These are phyloP conservation scores for Drosophila subobscura DNA, from an alignment of 1,140 invertebrate genomes.

Conservation along the genomic window DNA sequence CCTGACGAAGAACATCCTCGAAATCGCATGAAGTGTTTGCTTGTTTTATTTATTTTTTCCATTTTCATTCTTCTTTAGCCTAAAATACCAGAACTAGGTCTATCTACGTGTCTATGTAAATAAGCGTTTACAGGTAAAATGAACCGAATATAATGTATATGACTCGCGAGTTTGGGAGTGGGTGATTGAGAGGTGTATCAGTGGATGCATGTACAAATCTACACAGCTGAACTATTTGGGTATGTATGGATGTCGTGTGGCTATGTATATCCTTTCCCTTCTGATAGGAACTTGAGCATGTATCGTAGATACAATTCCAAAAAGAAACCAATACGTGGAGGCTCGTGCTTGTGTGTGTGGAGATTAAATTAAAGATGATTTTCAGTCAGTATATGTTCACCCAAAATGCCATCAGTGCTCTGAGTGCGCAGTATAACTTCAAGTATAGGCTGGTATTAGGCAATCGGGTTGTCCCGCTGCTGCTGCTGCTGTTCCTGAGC, in stretches of 20 bases:
- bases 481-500: slow-evolving; percentile 18
- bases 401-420: slow-evolving; percentile 36
- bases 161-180: slow-evolving; percentile 34
- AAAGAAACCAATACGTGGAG: slow-evolving; percentile 4
- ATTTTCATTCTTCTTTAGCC: slow-evolving; percentile 8
- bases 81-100: slow-evolving; percentile 27
- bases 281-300: slow-evolving; percentile 40
- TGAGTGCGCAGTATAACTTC: slow-evolving; percentile 52
- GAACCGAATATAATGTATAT: slow-evolving; percentile 31
- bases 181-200: slow-evolving; percentile 26
- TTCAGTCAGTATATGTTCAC: slow-evolving; percentile 68
- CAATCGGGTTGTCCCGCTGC: slow-evolving; percentile 17
- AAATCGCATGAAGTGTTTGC: neutral
- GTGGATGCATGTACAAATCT: slow-evolving; percentile 20
- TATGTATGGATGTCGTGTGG: slow-evolving; percentile 11
- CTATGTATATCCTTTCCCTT: neutral
- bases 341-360: slow-evolving; percentile 24
- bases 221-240: slow-evolving; percentile 19
- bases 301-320: neutral
- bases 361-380: slow-evolving; percentile 73
- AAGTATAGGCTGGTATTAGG: slow-evolving; percentile 66
- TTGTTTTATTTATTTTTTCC: neutral
- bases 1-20: slow-evolving; percentile 10
- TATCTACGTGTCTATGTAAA: slow-evolving; percentile 5
- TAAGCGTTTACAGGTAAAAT: slow-evolving; percentile 25